Evolutionary conservation across 64 coral and sea anemone species (phyloP).

Genomic region (Platygyra sinensis): DNA sequence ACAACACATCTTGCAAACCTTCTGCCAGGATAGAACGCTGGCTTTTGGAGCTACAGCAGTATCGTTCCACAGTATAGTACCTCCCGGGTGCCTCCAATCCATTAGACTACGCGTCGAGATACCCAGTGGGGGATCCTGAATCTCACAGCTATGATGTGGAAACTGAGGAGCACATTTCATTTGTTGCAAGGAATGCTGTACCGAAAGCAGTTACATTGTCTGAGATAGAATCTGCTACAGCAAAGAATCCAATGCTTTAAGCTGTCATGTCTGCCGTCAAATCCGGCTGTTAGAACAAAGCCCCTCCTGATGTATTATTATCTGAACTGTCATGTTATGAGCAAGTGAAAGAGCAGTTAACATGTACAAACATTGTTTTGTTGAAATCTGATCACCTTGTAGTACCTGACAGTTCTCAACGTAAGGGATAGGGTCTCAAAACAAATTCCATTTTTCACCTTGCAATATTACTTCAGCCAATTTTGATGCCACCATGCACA

Average conservation of each 20-base stretch:
- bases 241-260: slow-evolving; percentile 61
- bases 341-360: slow-evolving; percentile 52
- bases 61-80: slow-evolving; percentile 68
- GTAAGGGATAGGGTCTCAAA: too few relatives aligned
- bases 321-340: slow-evolving; percentile 38
- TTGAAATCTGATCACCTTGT: slow-evolving; percentile 38
- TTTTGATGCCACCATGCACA: too few relatives aligned
- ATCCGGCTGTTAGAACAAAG: slow-evolving; percentile 44
- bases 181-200: slow-evolving; percentile 37
- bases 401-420: too few relatives aligned
- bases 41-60: slow-evolving; percentile 64
- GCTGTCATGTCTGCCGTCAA: slow-evolving; percentile 47
- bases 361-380: slow-evolving; percentile 35
- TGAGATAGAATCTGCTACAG: slow-evolving; percentile 62
- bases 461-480: too few relatives aligned
- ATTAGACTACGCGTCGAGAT: slow-evolving; percentile 49
- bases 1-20: slow-evolving; percentile 60
- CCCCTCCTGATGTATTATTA: slow-evolving; percentile 13
- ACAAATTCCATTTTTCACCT: too few relatives aligned
- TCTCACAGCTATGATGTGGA: slow-evolving; percentile 64
- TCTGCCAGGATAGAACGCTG: slow-evolving; percentile 62
- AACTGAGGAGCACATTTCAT: slow-evolving; percentile 59
- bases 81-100: background rate
- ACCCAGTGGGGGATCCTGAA: slow-evolving; percentile 61
- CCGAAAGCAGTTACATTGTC: slow-evolving; percentile 43